These are phyloP conservation scores for Acleris laterana DNA, from an alignment of 2,888 invertebrate species.

Conservation along the genomic window DNA sequence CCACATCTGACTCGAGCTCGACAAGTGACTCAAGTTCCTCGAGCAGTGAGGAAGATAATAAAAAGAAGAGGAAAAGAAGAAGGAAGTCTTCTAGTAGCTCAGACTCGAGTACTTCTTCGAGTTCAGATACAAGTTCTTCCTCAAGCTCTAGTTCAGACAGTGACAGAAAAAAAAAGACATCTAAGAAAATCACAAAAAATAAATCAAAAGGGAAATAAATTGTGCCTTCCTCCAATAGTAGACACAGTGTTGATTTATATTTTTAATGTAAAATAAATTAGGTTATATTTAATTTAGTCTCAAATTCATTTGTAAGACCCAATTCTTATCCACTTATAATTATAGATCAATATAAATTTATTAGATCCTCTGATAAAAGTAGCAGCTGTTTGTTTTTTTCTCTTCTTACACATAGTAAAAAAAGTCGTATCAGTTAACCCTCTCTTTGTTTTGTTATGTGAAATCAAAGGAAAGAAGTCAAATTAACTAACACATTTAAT, in stretches of 20 bases:
- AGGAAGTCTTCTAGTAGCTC: slow-evolving; percentile 66
- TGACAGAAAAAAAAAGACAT: slow-evolving; percentile 45
- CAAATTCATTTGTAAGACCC: background rate
- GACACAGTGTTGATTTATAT: slow-evolving; percentile 3
- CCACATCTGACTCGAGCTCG: slow-evolving; percentile 65
- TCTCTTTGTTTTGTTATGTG: too few relatives aligned
- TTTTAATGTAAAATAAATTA: slow-evolving; percentile 5
- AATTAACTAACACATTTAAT: too few relatives aligned
- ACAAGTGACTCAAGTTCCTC: slow-evolving; percentile 70
- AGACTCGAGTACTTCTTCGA: slow-evolving; percentile 50
- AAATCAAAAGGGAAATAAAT: slow-evolving; percentile 51
- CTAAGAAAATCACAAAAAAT: slow-evolving; percentile 42
- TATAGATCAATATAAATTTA: too few relatives aligned
- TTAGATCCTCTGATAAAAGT: too few relatives aligned
- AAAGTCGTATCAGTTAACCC: too few relatives aligned
- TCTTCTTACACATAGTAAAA: too few relatives aligned
- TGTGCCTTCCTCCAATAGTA: background rate
- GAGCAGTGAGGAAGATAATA: slow-evolving; percentile 57
- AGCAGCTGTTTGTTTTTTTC: too few relatives aligned
- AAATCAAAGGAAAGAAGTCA: too few relatives aligned
- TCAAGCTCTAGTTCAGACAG: slow-evolving; percentile 54
- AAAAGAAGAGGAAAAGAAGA: slow-evolving; percentile 57
- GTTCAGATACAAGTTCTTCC: slow-evolving; percentile 60
- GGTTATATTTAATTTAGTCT: background rate
- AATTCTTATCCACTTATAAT: too few relatives aligned